These are phyloP conservation scores for Bathynomus jamesi DNA, from an alignment of 1,140 invertebrate genomes.

Conservation along the genomic window DNA sequence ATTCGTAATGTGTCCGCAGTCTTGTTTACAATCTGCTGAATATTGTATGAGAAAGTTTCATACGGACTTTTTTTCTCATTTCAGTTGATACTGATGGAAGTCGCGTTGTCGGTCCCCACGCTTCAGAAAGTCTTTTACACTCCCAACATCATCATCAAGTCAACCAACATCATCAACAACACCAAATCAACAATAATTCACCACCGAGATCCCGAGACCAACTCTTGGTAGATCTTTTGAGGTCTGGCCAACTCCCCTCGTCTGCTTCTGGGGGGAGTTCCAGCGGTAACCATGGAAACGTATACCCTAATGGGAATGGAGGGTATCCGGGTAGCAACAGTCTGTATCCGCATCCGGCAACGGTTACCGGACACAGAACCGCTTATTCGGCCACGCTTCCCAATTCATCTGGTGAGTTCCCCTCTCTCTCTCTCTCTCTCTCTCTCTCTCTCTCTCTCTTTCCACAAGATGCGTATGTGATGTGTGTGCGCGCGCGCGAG, in stretches of 20 bases:
- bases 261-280: constrained; percentile 5
- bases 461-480: no score
- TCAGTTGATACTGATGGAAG: constrained; percentile 25
- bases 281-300: neutral
- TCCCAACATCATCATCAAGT: constrained; percentile 15
- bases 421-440: neutral
- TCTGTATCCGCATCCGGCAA: constrained; percentile 22
- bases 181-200: constrained; percentile 8
- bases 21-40: no score
- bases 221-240: constrained; percentile 19
- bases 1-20: no score
- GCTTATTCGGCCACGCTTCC: constrained; percentile 19
- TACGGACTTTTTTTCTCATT: neutral
- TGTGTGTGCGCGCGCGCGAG: no score
- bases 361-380: constrained; percentile 30
- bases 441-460: no score
- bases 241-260: constrained; percentile 8
- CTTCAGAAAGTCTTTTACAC: neutral
- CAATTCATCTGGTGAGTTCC: neutral
- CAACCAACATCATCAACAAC: constrained; percentile 16
- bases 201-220: constrained; percentile 19
- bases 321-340: constrained; percentile 5
- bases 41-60: no score
- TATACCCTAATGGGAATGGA: constrained; percentile 5
- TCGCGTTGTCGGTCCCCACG: constrained; percentile 16